Conservation (phyloP, 2,113 vertebrate species). For the Myrmophylax atrothorax region DNA sequence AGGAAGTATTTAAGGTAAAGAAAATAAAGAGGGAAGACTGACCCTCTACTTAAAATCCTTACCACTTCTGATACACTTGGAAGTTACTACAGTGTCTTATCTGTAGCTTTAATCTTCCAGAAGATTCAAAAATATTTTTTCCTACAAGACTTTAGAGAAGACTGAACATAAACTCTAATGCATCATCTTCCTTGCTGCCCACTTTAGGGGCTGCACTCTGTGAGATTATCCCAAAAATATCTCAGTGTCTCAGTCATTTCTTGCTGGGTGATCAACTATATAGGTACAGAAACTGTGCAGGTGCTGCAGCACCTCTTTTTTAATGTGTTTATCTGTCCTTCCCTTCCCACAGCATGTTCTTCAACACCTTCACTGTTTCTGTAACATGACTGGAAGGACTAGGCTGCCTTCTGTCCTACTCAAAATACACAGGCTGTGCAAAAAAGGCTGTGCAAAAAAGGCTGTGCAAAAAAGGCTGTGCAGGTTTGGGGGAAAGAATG, state of each 20-base stretch:
- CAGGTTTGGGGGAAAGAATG: background rate
- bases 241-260: background rate
- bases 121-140: background rate
- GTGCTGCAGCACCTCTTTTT: background rate
- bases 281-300: background rate
- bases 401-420: accelerated
- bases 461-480: background rate
- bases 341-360: background rate
- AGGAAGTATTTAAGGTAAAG: background rate
- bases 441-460: background rate
- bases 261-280: background rate
- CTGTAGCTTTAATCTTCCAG: background rate
- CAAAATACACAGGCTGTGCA: background rate
- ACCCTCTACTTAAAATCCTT: background rate
- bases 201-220: background rate
- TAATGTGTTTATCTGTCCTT: background rate
- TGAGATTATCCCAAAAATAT: background rate
- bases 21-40: background rate
- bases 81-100: background rate
- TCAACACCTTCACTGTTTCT: background rate
- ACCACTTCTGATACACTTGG: background rate
- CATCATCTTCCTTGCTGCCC: background rate
- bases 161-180: background rate
- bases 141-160: background rate
- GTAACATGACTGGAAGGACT: background rate